Evolutionary conservation across 1,140 invertebrate species (phyloP).

Genomic region (Mesaphorura yosii): DNA sequence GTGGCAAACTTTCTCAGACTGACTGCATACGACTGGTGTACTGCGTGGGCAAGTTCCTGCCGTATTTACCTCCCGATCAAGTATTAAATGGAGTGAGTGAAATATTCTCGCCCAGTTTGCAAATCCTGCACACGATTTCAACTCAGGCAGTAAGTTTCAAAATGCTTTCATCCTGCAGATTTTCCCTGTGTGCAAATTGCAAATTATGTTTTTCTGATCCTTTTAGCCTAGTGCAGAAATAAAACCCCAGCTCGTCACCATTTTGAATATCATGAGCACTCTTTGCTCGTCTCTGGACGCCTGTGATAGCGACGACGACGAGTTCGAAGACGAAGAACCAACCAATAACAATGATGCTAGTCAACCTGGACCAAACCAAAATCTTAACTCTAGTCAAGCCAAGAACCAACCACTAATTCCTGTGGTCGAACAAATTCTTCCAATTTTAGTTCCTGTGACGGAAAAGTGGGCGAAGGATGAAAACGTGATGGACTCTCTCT

Average conservation of each 20-base stretch:
- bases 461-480: conserved; percentile 29
- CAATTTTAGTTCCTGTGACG: conserved; percentile 20
- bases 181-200: background rate
- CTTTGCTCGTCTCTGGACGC: conserved; percentile 25
- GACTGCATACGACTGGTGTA: conserved; percentile 28
- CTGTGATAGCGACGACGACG: conserved; percentile 15
- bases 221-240: conserved; percentile 20
- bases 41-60: conserved; percentile 25
- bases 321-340: conserved; percentile 19
- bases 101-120: conserved; percentile 28
- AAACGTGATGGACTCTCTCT: conserved; percentile 26
- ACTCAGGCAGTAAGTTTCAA: conserved; percentile 12
- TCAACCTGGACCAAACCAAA: background rate
- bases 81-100: conserved; percentile 25
- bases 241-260: conserved; percentile 19
- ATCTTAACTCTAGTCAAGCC: background rate
- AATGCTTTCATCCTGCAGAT: background rate
- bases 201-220: conserved; percentile 3
- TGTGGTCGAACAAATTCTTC: conserved; percentile 30
- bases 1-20: conserved; percentile 18
- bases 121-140: conserved; percentile 23
- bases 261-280: conserved; percentile 26
- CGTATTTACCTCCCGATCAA: conserved; percentile 28
- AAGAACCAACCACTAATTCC: conserved; percentile 24
- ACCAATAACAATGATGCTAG: conserved; percentile 19